phyloP scores from a whole-genome alignment of 2,797 vertebrate species.

The Erithacus rubecula region DNA sequence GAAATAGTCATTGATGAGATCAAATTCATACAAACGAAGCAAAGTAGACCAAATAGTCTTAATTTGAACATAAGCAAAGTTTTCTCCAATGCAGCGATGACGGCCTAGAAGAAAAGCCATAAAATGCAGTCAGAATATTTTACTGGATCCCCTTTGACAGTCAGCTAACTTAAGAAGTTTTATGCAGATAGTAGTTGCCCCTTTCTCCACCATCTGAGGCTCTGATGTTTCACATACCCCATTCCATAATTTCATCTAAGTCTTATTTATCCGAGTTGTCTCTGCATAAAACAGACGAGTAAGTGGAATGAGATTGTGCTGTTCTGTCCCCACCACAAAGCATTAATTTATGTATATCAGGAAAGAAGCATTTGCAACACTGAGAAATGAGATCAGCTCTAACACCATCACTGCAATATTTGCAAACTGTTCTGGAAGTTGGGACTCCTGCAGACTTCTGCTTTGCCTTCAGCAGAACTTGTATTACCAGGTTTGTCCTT shows the following conservation, averaged over 20 bases:
- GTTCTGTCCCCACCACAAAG: background rate
- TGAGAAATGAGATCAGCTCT: background rate
- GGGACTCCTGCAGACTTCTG: background rate
- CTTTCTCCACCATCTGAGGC: background rate
- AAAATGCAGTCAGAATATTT: background rate
- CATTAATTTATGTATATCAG: background rate
- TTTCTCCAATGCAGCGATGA: slow-evolving; percentile 97
- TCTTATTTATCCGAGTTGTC: background rate
- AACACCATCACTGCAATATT: rapidly evolving
- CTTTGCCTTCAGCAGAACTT: background rate
- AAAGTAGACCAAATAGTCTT: slow-evolving; percentile 98
- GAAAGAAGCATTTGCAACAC: background rate
- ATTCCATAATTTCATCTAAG: background rate
- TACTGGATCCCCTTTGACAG: background rate
- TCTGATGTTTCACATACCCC: background rate
- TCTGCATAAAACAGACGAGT: background rate
- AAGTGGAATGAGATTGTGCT: background rate
- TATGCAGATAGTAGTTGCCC: background rate
- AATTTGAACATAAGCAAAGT: slow-evolving; percentile 97
- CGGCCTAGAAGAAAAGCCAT: slow-evolving; percentile 79
- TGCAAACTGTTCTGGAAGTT: background rate
- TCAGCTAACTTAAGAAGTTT: background rate
- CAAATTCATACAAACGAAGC: slow-evolving; percentile 90
- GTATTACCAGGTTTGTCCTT: background rate
- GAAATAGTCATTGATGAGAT: slow-evolving; percentile 90